These are phyloP conservation scores for Montipora capitata DNA, from an alignment of 92 coral and sea anemone species.

Conservation along the genomic window DNA sequence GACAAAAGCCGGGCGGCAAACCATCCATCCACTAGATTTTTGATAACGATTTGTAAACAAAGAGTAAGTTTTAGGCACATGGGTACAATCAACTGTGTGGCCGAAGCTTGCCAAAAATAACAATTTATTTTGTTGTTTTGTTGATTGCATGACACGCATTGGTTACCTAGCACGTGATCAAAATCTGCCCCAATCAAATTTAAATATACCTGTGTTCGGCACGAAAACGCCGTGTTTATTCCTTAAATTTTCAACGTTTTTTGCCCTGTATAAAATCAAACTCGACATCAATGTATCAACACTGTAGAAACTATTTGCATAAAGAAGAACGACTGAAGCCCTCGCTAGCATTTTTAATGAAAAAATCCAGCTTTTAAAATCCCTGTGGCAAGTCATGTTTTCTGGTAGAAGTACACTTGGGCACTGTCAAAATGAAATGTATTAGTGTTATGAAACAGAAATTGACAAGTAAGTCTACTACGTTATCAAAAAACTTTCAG, in stretches of 20 bases:
- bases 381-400: background rate
- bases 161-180: constrained; percentile 1
- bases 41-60: background rate
- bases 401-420: background rate
- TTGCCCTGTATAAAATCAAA: background rate
- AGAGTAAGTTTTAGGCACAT: background rate
- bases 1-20: background rate
- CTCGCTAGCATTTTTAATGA: background rate
- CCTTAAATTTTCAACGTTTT: background rate
- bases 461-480: background rate
- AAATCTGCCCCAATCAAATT: background rate
- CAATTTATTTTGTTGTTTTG: background rate
- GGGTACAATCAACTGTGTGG: background rate
- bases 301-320: background rate
- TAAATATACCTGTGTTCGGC: background rate
- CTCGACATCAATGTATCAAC: background rate
- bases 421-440: background rate
- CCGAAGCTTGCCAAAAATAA: background rate
- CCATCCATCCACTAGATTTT: background rate
- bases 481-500: background rate
- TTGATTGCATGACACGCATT: background rate
- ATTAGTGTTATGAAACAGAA: no score
- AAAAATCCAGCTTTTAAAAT: background rate
- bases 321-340: background rate
- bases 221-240: background rate